These are phyloP conservation scores for Drosophila gunungcola DNA, from an alignment of 1,140 invertebrate genomes.

Conservation along the genomic window DNA sequence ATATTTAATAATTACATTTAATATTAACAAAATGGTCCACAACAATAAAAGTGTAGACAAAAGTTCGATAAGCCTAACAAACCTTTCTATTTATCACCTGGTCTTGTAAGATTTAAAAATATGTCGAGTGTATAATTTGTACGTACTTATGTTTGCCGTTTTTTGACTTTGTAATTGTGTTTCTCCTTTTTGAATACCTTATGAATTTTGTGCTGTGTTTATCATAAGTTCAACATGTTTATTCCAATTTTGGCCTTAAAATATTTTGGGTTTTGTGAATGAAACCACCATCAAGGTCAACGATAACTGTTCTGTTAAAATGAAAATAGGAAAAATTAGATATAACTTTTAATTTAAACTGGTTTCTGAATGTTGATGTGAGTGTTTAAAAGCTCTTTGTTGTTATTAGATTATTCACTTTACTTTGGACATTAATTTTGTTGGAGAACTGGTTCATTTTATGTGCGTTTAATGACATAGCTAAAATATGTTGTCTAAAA, in stretches of 20 bases:
- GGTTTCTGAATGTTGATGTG: conserved; percentile 3
- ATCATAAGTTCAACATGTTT: conserved; percentile 1
- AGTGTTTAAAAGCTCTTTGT: neutral
- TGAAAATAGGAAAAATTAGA: conserved; percentile 14
- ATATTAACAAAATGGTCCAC: too few species aligned
- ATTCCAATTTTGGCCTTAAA: neutral
- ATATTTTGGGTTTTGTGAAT: conserved; percentile 27
- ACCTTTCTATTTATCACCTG: too few species aligned
- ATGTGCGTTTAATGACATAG: conserved; percentile 12
- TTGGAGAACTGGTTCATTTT: conserved; percentile 31
- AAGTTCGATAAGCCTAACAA: too few species aligned
- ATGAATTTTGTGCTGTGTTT: neutral
- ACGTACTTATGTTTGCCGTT: conserved; percentile 15
- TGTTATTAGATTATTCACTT: conserved; percentile 30
- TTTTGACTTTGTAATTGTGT: neutral
- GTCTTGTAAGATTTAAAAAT: too few species aligned
- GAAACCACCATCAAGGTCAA: conserved; percentile 15
- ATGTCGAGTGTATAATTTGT: too few species aligned
- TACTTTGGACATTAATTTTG: neutral
- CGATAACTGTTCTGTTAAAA: conserved; percentile 26
- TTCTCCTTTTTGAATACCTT: neutral
- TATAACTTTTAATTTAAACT: conserved; percentile 19
- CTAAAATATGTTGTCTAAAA: conserved; percentile 1
- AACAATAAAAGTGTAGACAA: too few species aligned
- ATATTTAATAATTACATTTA: too few species aligned